Conservation (phyloP, 2,888 invertebrate genomes). For the Beris chalybata region DNA sequence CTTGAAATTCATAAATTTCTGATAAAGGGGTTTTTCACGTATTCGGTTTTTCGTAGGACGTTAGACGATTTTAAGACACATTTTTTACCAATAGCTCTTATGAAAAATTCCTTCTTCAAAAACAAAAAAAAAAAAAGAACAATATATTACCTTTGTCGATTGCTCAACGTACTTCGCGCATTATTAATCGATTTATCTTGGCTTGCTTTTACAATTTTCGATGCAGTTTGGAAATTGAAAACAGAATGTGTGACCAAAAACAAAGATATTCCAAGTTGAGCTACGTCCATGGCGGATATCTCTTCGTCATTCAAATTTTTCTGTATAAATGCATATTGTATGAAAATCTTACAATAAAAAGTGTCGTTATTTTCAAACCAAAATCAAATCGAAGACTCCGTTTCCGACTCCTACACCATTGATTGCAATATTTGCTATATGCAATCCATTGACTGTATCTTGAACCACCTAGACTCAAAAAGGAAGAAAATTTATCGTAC, state of each 20-base stretch:
- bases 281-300: slow-evolving; percentile 44
- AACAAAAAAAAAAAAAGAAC: too few relatives aligned
- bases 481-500: too few relatives aligned
- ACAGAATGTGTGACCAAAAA: slow-evolving; percentile 51
- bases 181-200: slow-evolving; percentile 42
- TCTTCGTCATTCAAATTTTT: slow-evolving; percentile 48
- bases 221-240: slow-evolving; percentile 50
- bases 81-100: too few relatives aligned
- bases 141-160: slow-evolving; percentile 46
- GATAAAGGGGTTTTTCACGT: background rate
- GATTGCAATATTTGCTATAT: slow-evolving; percentile 49
- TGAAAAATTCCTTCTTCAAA: too few relatives aligned
- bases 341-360: too few relatives aligned
- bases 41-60: too few relatives aligned
- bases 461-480: slow-evolving; percentile 35
- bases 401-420: slow-evolving; percentile 49
- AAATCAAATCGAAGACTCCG: slow-evolving; percentile 47
- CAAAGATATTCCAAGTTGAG: slow-evolving; percentile 50
- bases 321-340: slow-evolving; percentile 38
- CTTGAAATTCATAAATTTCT: background rate
- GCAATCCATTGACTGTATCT: slow-evolving; percentile 48
- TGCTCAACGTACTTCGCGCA: slow-evolving; percentile 45
- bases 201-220: slow-evolving; percentile 46
- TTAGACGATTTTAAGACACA: too few relatives aligned
- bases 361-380: slow-evolving; percentile 42